These are phyloP conservation scores for Hucho hucho DNA, from an alignment of 2,113 vertebrate genomes.

Conservation along the genomic window DNA sequence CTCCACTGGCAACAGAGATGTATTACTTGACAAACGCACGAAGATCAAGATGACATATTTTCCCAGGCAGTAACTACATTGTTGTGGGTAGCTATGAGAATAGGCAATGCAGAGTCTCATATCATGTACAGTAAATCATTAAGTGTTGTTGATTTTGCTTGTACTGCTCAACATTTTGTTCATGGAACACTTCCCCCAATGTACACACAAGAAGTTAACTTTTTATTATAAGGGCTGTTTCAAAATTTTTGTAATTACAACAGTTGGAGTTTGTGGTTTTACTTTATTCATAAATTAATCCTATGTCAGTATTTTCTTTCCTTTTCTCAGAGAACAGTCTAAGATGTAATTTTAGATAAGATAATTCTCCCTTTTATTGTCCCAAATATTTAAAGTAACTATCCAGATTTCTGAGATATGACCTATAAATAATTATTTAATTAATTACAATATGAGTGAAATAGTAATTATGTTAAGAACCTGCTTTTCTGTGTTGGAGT, in stretches of 20 bases:
- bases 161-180: background rate
- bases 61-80: background rate
- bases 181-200: slow-evolving; percentile 1
- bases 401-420: too few species aligned
- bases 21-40: background rate
- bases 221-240: slow-evolving; percentile 29
- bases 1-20: background rate
- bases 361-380: background rate
- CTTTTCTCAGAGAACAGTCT: background rate
- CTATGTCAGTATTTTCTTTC: slow-evolving; percentile 15
- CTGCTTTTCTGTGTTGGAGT: too few species aligned
- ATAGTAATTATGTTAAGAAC: too few species aligned
- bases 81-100: background rate
- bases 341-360: background rate
- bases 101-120: slow-evolving; percentile 37
- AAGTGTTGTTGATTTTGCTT: slow-evolving; percentile 8
- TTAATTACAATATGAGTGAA: too few species aligned
- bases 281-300: background rate
- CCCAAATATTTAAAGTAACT: background rate
- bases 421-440: too few species aligned
- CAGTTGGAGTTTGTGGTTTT: slow-evolving; percentile 12
- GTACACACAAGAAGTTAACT: slow-evolving; percentile 11
- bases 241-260: slow-evolving; percentile 10
- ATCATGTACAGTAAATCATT: slow-evolving; percentile 27
- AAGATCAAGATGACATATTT: background rate